phyloP scores from a whole-genome alignment of 2,797 vertebrate species.

The Gouania willdenowi region DNA sequence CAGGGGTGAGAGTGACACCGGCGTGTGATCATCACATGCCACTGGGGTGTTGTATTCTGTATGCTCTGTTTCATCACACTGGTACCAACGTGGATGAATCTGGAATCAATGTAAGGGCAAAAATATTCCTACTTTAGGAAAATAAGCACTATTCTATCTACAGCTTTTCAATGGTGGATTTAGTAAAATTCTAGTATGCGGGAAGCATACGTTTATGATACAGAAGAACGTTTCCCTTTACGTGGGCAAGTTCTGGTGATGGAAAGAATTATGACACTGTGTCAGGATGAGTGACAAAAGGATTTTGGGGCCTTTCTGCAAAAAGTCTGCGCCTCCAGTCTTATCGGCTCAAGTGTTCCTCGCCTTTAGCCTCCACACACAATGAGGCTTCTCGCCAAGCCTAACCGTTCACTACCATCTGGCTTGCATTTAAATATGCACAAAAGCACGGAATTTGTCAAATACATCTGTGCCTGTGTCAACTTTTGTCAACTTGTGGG shows the following conservation, averaged over 20 bases:
- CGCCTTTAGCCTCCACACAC: constrained; percentile 63
- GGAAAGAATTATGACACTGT: constrained; percentile 74
- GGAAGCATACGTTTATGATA: constrained; percentile 52
- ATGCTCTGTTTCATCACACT: constrained; percentile 21
- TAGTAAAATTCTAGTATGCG: constrained; percentile 34
- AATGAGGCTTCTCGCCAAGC: constrained; percentile 70
- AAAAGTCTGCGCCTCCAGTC: constrained; percentile 52
- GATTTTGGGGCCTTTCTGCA: constrained; percentile 63
- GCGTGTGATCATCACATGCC: constrained; percentile 52
- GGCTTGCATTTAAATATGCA: constrained; percentile 77
- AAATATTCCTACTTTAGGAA: too few species aligned
- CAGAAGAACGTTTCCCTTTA: constrained; percentile 62
- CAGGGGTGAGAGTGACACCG: constrained; percentile 37
- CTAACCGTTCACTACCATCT: constrained; percentile 75
- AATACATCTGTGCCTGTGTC: constrained; percentile 76
- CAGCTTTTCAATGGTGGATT: constrained; percentile 32
- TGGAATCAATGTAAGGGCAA: too few species aligned
- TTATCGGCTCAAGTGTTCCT: constrained; percentile 72
- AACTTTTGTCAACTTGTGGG: constrained; percentile 76
- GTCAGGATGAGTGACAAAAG: constrained; percentile 73
- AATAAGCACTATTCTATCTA: constrained; percentile 29
- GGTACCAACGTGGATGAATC: constrained; percentile 22
- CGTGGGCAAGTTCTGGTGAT: constrained; percentile 64
- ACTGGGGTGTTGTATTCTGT: constrained; percentile 60
- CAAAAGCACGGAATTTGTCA: constrained; percentile 79